Evolutionary conservation across 2,797 vertebrate species (phyloP).

Genomic region (Petrocephalus schoutedeni): DNA sequence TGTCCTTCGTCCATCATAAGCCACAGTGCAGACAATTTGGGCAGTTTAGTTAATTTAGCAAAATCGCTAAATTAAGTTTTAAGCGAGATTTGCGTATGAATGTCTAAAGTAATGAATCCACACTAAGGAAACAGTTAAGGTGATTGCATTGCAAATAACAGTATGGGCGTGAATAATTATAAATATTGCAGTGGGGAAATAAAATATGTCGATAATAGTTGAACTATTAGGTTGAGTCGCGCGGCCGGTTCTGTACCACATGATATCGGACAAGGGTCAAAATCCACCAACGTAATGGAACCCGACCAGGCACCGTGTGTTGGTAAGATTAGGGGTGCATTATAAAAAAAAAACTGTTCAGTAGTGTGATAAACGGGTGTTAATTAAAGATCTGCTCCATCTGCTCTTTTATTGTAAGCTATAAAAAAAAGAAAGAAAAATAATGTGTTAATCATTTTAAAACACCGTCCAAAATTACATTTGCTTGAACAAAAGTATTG

Average conservation of each 20-base stretch:
- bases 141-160: neutral
- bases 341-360: neutral
- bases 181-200: neutral
- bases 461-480: neutral
- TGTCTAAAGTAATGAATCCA: neutral
- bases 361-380: neutral
- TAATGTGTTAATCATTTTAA: neutral
- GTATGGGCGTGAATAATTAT: neutral
- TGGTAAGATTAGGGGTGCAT: neutral
- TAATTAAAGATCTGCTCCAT: neutral
- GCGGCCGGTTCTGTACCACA: neutral
- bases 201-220: neutral
- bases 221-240: neutral
- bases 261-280: neutral
- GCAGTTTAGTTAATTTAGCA: too few relatives aligned
- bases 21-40: neutral
- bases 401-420: neutral
- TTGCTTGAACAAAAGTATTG: neutral
- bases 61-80: neutral
- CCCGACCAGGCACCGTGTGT: conserved; percentile 12
- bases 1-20: neutral
- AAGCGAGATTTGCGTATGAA: neutral
- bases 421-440: neutral
- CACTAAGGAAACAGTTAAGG: neutral
- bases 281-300: conserved; percentile 33